These are phyloP conservation scores for Rhabdomys dilectus DNA, from an alignment of 2,113 vertebrate species.

Conservation along the genomic window DNA sequence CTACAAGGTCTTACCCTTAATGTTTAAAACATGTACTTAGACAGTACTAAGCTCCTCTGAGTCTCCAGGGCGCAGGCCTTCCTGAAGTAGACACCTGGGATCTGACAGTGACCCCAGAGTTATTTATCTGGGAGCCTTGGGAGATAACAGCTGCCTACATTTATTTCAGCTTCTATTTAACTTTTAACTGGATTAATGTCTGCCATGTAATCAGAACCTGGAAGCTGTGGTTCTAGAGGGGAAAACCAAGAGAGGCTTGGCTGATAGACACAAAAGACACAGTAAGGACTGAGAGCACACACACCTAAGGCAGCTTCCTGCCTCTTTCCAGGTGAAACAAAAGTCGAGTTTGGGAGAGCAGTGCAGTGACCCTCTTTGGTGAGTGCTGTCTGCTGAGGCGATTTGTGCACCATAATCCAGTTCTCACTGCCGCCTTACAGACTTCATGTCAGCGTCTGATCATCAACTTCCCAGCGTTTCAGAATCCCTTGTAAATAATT, in stretches of 20 bases:
- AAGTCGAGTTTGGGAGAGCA: slow-evolving; percentile 70
- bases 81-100: not conserved
- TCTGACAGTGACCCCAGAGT: not conserved
- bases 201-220: not conserved
- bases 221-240: not conserved
- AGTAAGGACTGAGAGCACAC: slow-evolving; percentile 60
- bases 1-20: not conserved
- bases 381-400: slow-evolving; percentile 81
- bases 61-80: not conserved
- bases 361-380: slow-evolving; percentile 76
- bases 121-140: not conserved
- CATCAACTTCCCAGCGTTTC: slow-evolving; percentile 82
- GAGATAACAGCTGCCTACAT: not conserved
- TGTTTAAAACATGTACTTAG: not conserved
- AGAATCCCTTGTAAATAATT: slow-evolving; percentile 79
- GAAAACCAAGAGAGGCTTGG: not conserved
- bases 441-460: slow-evolving; percentile 81
- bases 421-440: slow-evolving; percentile 77
- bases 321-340: slow-evolving; percentile 72
- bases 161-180: not conserved
- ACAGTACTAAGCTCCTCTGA: not conserved
- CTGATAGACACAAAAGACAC: not conserved
- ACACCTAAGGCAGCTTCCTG: slow-evolving; percentile 64
- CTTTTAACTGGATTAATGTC: slow-evolving; percentile 9
- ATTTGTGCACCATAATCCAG: slow-evolving; percentile 82